Base-by-base conservation (phyloP, 2,113 vertebrate genomes). In the Sardina pilchardus region DNA sequence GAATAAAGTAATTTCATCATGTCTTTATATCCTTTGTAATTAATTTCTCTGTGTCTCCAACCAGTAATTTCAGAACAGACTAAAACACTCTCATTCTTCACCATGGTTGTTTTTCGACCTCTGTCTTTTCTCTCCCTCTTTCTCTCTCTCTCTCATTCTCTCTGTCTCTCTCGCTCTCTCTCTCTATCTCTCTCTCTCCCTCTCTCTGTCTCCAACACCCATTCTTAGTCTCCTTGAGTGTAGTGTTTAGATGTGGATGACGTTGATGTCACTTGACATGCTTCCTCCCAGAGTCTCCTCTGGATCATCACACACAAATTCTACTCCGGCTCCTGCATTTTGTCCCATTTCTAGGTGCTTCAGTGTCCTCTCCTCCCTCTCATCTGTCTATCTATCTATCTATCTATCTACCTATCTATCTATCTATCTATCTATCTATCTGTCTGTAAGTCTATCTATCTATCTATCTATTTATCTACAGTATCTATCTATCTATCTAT, bases 341-440 rank as follows among this genome's bases (percentile, higher is more conserved):
- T 86, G 88, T 94, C 91, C 90, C 92, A 94, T 94, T 94, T 94
- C 86, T 93, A 95, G 94, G 94, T 94, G 90, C 92, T 92, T 93
- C 92, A 90, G 86, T 92, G 88, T 93, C 89, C 86, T 42, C 39
- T 42, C 83, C 80, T 45, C 87, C 84, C 91, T 85, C 91, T 83
- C 71, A 43, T 85, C 81, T 84, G 86, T 88, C 43, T 87, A 87
- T 85, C 88, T 85, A 53, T 85, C 44, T 85, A 53, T 67, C 47
- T 87, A 71, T 83, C 48, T 84, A 71, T 81, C 71, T 36, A 36
- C 43, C 81, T 39, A 14, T 16, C 45, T 48, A 16, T 85, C 34
- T 42, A 47, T 83, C 30, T 78, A 19, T 85, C 44, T 85, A 53
- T 67, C 47, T 87, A 71, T 83, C 48, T 84, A 71, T 81, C 53